Evolutionary conservation across 2,113 vertebrate genomes (phyloP).

Genomic region (Malurus alboscapulatus): DNA sequence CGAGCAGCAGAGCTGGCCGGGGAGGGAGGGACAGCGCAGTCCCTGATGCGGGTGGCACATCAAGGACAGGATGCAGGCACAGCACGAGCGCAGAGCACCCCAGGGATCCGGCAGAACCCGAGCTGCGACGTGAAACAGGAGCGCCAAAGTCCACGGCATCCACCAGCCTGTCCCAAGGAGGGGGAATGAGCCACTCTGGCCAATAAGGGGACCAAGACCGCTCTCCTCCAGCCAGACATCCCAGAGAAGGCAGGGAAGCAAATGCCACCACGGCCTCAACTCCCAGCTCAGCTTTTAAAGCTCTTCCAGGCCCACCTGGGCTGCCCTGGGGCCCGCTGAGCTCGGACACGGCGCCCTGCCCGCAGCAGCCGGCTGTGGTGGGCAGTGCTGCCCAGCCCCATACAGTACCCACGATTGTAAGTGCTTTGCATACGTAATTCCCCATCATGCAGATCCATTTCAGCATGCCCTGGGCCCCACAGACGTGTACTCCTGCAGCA

Average conservation of each 20-base stretch:
- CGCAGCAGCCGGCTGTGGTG: neutral
- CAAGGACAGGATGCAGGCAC: neutral
- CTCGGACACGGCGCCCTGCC: neutral
- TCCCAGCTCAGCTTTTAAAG: neutral
- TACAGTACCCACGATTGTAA: neutral
- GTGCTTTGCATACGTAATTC: conserved; percentile 22
- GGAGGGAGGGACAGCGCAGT: neutral
- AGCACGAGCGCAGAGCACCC: neutral
- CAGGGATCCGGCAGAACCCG: rapidly evolving
- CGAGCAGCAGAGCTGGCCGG: neutral
- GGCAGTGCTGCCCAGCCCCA: neutral
- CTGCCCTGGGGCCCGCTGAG: neutral
- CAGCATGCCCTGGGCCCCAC: neutral
- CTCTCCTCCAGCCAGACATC: neutral
- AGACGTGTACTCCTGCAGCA: neutral
- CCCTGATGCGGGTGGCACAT: rapidly evolving
- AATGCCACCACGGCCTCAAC: neutral
- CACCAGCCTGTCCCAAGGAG: neutral
- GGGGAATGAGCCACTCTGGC: neutral
- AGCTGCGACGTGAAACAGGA: neutral
- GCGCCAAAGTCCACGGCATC: neutral
- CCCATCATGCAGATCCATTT: neutral
- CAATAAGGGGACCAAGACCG: neutral
- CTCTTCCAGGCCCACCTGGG: neutral
- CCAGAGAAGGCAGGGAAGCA: neutral